A percentile compares a stretch with the other conserved stretches of the same genome.
Evolutionary conservation across 2,797 vertebrate genomes (phyloP).

Genomic region (Linurgus olivaceus): DNA sequence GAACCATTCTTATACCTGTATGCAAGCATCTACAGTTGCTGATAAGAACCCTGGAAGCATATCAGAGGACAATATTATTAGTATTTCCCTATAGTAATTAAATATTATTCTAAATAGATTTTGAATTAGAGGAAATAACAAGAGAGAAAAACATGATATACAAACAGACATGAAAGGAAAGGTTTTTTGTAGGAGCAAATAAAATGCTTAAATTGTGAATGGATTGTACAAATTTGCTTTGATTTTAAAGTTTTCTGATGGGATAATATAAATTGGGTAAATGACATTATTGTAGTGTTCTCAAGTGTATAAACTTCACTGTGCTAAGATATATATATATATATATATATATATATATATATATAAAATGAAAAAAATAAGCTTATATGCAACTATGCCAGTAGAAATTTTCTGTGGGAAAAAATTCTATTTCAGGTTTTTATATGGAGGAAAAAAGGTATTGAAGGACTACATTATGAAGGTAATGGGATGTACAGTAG

Average conservation of each 20-base stretch:
- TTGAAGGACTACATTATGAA: neutral
- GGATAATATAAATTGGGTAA: neutral
- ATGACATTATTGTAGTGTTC: neutral
- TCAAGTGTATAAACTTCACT: neutral
- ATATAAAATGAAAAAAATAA: neutral
- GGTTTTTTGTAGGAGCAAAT: neutral
- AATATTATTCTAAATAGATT: constrained; percentile 1
- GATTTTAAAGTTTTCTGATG: neutral
- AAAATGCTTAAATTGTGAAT: neutral
- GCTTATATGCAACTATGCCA: neutral
- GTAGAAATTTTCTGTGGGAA: neutral
- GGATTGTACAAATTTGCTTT: neutral
- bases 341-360: neutral
- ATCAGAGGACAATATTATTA: neutral
- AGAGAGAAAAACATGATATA: neutral
- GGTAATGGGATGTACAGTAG: neutral
- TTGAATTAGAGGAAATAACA: neutral
- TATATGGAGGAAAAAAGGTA: neutral
- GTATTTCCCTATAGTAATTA: neutral
- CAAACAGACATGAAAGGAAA: neutral
- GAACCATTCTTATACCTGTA: neutral
- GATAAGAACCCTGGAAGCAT: neutral
- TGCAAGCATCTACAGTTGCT: neutral
- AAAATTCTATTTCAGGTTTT: neutral
- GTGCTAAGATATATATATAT: neutral